A percentile compares a stretch with the other conserved stretches of the same genome.
Evolutionary conservation across 2,797 vertebrate species (phyloP).

Genomic region (Anas capensis): DNA sequence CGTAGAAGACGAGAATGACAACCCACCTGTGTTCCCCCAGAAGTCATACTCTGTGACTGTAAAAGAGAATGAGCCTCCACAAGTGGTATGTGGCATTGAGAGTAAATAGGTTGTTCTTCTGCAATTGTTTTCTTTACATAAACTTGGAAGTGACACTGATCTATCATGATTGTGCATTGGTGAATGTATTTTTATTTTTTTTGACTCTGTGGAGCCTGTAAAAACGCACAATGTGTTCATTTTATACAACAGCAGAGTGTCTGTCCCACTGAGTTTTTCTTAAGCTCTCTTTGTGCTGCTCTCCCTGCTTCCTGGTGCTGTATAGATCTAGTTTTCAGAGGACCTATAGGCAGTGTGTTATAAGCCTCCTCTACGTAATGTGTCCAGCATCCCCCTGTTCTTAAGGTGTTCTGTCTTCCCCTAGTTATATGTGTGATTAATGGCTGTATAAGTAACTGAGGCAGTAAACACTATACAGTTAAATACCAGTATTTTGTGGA

Average conservation of each 20-base stretch:
- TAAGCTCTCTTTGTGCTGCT: not conserved
- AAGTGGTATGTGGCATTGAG: constrained; percentile 27
- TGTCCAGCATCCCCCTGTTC: not conserved
- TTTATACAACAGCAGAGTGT: not conserved
- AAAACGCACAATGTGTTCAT: not conserved
- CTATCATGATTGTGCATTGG: not conserved
- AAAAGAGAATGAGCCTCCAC: constrained; percentile 70
- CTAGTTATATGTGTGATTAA: not conserved
- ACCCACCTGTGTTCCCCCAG: constrained; percentile 57
- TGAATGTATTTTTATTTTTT: fast-evolving
- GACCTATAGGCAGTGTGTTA: not conserved
- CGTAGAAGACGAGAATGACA: constrained; percentile 73
- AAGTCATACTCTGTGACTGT: constrained; percentile 25
- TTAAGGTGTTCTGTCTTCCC: not conserved
- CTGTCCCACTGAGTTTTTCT: not conserved
- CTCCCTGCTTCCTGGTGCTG: not conserved
- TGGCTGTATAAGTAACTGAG: not conserved
- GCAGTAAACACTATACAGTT: not conserved
- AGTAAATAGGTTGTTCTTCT: not conserved
- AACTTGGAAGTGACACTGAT: not conserved
- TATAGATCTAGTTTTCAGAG: not conserved
- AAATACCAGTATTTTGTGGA: not conserved
- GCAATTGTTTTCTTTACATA: not conserved
- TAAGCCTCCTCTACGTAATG: not conserved
- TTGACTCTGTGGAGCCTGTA: not conserved